Evolutionary conservation across 2,797 vertebrate genomes (phyloP).

Genomic region (Sebastiscus albofasciatus): DNA sequence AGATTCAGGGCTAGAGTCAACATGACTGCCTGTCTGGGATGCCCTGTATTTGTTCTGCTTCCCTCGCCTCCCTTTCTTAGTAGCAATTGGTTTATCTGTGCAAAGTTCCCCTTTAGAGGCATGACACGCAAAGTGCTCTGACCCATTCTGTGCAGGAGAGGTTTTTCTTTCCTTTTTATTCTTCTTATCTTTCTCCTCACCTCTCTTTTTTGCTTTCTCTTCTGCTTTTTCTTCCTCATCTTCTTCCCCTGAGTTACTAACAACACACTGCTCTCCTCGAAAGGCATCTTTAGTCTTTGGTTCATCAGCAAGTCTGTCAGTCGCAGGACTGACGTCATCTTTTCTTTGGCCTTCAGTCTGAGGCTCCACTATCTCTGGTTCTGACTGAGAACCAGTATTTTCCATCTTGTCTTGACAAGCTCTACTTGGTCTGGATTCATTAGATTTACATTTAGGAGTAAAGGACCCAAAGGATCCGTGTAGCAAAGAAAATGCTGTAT

Average conservation of each 20-base stretch:
- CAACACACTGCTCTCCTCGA: slow-evolving; percentile 51
- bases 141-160: slow-evolving; percentile 37
- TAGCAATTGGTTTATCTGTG: slow-evolving; percentile 60
- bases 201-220: slow-evolving; percentile 32
- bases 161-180: slow-evolving; percentile 42
- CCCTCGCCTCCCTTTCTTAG: slow-evolving; percentile 69
- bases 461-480: slow-evolving; percentile 85
- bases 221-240: slow-evolving; percentile 26
- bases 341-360: slow-evolving; percentile 50
- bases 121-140: slow-evolving; percentile 42
- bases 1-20: slow-evolving; percentile 55
- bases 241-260: slow-evolving; percentile 65
- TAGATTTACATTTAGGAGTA: slow-evolving; percentile 75
- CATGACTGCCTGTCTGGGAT: slow-evolving; percentile 29
- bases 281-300: slow-evolving; percentile 73
- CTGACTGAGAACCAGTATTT: slow-evolving; percentile 12
- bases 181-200: slow-evolving; percentile 14
- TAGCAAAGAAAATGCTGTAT: slow-evolving; percentile 70
- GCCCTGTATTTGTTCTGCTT: slow-evolving; percentile 67
- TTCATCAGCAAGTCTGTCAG: slow-evolving; percentile 58
- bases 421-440: slow-evolving; percentile 42
- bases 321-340: slow-evolving; percentile 28
- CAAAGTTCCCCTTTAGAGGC: slow-evolving; percentile 49
- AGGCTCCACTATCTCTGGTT: slow-evolving; percentile 15
- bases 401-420: slow-evolving; percentile 31